Base-by-base conservation (phyloP, 1,140 invertebrate genomes). In the Drosophila orena region DNA sequence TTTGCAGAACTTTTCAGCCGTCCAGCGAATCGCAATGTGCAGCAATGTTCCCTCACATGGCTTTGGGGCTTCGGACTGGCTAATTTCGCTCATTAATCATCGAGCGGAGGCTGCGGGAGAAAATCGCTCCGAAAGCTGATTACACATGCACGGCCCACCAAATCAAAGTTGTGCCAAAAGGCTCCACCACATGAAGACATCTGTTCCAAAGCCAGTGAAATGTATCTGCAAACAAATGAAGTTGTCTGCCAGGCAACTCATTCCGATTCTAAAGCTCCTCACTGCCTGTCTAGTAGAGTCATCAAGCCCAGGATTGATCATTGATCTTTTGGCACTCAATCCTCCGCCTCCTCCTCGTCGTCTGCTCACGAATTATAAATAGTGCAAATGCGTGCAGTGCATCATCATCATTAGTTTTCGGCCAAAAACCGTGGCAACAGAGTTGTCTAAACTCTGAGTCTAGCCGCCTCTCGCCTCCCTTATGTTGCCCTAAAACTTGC, bases 21-120 rank as follows among this genome's bases (percentile, higher is more conserved):
- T 17, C 27, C 46, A 27, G 8, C 46, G 14, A 34, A 20, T 66
- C 11, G 78, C 78, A 77, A 77, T 69, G 54, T 60, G 61, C 56
- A 38, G 61, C 56, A 46, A 60, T 43, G 61, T 47, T 44, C 58
- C 34, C 24, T 37, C 47, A 27, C 34, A 17, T 10, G 34, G 59
- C 66, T 65, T 61, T 78, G 75, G 77, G 56, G 46, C 40, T 59
- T 52, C 35, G 15, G 49, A 20, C 57, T 56, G 42, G 58, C 84
- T 89, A 89, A 89, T 89, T 89, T 89, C 79, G 84, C 80, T 83
- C 84, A 84, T 89, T 89, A 89, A 89, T 89, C 84, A 89, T 90
- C 52, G 49, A 42, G 69, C 54, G 27, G 62, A 20, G 43, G 37
- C 38, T 30, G 37, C 59, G 47, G 56, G 47, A 61, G 46, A 59